Base-by-base conservation (phyloP, 1,140 invertebrate genomes). In the Diachasma alloeum region DNA sequence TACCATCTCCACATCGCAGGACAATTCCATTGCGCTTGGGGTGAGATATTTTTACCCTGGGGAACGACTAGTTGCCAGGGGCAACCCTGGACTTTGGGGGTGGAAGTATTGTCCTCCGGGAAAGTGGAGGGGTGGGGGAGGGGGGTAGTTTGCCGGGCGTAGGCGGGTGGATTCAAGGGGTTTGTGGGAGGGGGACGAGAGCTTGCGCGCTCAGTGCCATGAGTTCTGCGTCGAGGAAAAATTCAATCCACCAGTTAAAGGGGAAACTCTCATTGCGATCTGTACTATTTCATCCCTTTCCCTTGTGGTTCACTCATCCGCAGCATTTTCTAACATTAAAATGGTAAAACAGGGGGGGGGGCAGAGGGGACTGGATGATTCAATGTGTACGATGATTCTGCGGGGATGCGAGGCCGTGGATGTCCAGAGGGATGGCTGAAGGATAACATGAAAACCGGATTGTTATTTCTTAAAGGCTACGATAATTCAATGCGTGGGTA, bases 171-270 rank as follows among this genome's bases (percentile, higher is more conserved):
- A 70, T 75, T 74, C 79, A 31, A 76, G 75, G 26, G 46, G 42
- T 19, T 36, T 31, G 31, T 31, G 31, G 31, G 2, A 31, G 31
- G 31, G 67, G 22, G 63, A 19, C 6, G 22, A 6, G 56, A 71
- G 53, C 56, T 73, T 36, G 66, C 39, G 24, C 69, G 68, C 39
- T 76, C 82, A 36, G 66, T 68, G 31, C 66, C 66, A 68, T 68
- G 66, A 68, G 66, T 17, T 83, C 78, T 78, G 82, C 83, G 83
- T 83, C 81, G 86, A 84, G 84, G 83, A 88, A 88, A 89, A 89
- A 89, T 88, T 88, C 87, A 88, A 89, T 88, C 85, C 86, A 81
- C 83, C 83, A 81, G 83, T 89, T 88, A 87, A 88, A 87, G 87
- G 85, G 83, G 85, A 88, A 87, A 26, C 37, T 19, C 36, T 71